Percentiles rank a stretch among this genome's conserved stretches.
These are phyloP conservation scores for Zygogramma bicolorata DNA, from an alignment of 2,888 invertebrate genomes.

Conservation along the genomic window DNA sequence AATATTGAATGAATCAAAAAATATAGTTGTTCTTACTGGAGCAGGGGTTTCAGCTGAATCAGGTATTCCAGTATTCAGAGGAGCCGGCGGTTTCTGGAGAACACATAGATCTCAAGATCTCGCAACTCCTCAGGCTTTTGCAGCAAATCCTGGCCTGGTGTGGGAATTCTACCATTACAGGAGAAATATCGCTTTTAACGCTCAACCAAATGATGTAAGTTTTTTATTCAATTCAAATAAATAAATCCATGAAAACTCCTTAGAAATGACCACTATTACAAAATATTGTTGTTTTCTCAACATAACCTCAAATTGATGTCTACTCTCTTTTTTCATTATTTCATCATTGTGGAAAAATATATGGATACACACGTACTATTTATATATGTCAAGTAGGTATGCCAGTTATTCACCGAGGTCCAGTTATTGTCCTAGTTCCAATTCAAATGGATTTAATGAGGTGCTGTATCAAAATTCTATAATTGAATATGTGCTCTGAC, in stretches of 20 bases:
- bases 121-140: constrained; percentile 80
- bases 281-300: too few relatives aligned
- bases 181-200: constrained; percentile 80
- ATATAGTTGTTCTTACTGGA: constrained; percentile 86
- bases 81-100: constrained; percentile 86
- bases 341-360: too few relatives aligned
- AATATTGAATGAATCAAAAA: constrained; percentile 71
- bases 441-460: too few relatives aligned
- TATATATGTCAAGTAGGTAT: too few relatives aligned
- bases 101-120: constrained; percentile 77
- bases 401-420: too few relatives aligned
- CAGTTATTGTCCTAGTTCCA: too few relatives aligned
- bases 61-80: constrained; percentile 89
- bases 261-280: too few relatives aligned
- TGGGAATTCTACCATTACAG: constrained; percentile 94
- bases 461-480: too few relatives aligned
- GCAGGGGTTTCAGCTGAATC: constrained; percentile 98
- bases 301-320: too few relatives aligned
- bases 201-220: constrained; percentile 77
- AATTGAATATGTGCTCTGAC: too few relatives aligned
- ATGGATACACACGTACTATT: too few relatives aligned
- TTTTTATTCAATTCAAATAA: background rate
- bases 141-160: constrained; percentile 80
- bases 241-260: background rate
- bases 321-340: too few relatives aligned